A percentile compares a stretch with the other conserved stretches of the same genome.
Evolutionary conservation across 2,888 invertebrate genomes (phyloP).

Genomic region (Agapostemon virescens): DNA sequence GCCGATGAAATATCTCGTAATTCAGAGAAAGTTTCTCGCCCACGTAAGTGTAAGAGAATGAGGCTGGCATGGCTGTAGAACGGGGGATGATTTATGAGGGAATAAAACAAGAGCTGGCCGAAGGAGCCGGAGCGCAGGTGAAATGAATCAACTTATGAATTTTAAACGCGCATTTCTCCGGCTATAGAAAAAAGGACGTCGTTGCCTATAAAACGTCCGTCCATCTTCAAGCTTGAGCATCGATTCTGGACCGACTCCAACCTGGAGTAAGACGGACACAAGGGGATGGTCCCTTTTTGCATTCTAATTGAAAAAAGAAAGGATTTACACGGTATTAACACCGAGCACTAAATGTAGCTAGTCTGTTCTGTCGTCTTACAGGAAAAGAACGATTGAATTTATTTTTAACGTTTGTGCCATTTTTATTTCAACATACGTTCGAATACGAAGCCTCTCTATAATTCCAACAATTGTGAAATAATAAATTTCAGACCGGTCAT

Average conservation of each 20-base stretch:
- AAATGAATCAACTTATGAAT: slow-evolving; percentile 62
- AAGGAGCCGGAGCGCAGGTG: slow-evolving; percentile 18
- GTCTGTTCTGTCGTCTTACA: no score
- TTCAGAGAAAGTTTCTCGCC: slow-evolving; percentile 64
- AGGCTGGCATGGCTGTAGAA: slow-evolving; percentile 16
- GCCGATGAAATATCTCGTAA: slow-evolving; percentile 68
- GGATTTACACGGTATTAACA: background rate
- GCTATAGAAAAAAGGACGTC: slow-evolving; percentile 54
- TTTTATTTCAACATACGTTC: no score
- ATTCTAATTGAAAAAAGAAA: background rate
- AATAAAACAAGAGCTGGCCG: slow-evolving; percentile 37
- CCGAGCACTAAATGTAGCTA: no score
- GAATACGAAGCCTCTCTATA: no score
- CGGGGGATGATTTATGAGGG: slow-evolving; percentile 56
- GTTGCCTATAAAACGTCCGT: slow-evolving; percentile 11
- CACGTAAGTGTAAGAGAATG: slow-evolving; percentile 54
- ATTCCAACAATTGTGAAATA: no score
- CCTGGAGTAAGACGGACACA: background rate
- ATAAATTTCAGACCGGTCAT: no score
- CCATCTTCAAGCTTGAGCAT: slow-evolving; percentile 19
- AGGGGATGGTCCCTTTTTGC: background rate
- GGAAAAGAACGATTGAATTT: no score
- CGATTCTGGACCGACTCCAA: background rate
- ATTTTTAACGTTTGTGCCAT: no score
- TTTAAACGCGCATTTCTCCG: slow-evolving; percentile 49